Evolutionary conservation across 1,140 invertebrate species (phyloP).

Genomic region (Zaprionus davidi): DNA sequence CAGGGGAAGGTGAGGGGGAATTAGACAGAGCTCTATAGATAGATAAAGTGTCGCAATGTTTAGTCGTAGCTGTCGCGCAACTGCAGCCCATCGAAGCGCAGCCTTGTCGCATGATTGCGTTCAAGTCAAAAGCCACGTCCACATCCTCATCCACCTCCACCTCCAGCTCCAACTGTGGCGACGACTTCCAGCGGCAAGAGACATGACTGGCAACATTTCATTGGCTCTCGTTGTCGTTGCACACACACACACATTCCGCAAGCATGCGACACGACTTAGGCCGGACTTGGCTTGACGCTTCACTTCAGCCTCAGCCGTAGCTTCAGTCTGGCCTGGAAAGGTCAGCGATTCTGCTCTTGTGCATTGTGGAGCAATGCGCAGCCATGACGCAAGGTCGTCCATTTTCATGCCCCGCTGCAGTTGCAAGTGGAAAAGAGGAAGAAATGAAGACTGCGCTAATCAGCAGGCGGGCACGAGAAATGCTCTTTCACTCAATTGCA

Average conservation of each 20-base stretch:
- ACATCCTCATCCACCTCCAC: conserved; percentile 41
- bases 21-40: conserved; percentile 38
- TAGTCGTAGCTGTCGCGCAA: conserved; percentile 40
- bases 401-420: conserved; percentile 32
- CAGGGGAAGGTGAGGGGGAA: not conserved
- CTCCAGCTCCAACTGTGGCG: conserved; percentile 8
- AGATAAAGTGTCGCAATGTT: conserved; percentile 68
- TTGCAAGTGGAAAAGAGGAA: not conserved
- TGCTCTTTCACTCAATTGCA: conserved; percentile 47
- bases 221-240: conserved; percentile 14
- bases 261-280: conserved; percentile 2
- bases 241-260: conserved; percentile 5
- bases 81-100: conserved; percentile 64
- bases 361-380: conserved; percentile 49
- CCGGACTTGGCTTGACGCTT: conserved; percentile 55
- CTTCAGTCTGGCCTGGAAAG: conserved; percentile 51
- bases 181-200: conserved; percentile 13
- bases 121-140: conserved; percentile 23
- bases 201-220: conserved; percentile 42
- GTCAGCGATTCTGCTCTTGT: conserved; percentile 61
- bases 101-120: conserved; percentile 67
- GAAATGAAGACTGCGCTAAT: conserved; percentile 3
- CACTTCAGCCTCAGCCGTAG: conserved; percentile 30
- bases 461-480: conserved; percentile 36
- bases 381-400: conserved; percentile 57